These are phyloP conservation scores for Dolomedes plantarius DNA, from an alignment of 2,888 invertebrate genomes.

Conservation along the genomic window DNA sequence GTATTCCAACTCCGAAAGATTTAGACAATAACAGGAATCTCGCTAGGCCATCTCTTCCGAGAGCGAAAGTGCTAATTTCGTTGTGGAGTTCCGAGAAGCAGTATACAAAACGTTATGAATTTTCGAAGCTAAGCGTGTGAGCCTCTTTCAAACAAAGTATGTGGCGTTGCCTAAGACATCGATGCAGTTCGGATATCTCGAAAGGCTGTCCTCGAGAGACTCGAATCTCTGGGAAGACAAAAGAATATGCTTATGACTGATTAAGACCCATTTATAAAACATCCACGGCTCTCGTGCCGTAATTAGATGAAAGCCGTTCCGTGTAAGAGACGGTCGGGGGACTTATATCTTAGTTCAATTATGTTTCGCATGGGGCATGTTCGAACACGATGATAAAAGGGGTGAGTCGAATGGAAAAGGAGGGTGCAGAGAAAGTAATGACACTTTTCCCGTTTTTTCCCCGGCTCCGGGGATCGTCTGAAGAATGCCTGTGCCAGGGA, in stretches of 20 bases:
- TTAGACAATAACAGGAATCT: too few relatives aligned
- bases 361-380: constrained; percentile 55
- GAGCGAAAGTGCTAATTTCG: too few relatives aligned
- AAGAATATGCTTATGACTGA: constrained; percentile 54
- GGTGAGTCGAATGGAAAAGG: constrained; percentile 8
- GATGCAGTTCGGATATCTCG: too few relatives aligned
- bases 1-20: too few relatives aligned
- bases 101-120: too few relatives aligned
- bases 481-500: constrained; percentile 50
- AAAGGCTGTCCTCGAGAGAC: not conserved
- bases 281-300: constrained; percentile 29
- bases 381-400: constrained; percentile 30
- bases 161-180: too few relatives aligned
- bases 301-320: constrained; percentile 71
- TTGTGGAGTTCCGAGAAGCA: too few relatives aligned
- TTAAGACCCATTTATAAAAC: constrained; percentile 60
- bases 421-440: constrained; percentile 42
- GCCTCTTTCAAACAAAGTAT: too few relatives aligned
- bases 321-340: constrained; percentile 47
- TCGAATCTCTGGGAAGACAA: not conserved
- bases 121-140: too few relatives aligned
- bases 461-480: constrained; percentile 15
- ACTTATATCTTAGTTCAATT: constrained; percentile 69
- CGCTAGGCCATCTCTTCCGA: too few relatives aligned
- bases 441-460: constrained; percentile 36